Conservation (phyloP, 1,140 invertebrate genomes). For the Drosophila bipectinata region DNA sequence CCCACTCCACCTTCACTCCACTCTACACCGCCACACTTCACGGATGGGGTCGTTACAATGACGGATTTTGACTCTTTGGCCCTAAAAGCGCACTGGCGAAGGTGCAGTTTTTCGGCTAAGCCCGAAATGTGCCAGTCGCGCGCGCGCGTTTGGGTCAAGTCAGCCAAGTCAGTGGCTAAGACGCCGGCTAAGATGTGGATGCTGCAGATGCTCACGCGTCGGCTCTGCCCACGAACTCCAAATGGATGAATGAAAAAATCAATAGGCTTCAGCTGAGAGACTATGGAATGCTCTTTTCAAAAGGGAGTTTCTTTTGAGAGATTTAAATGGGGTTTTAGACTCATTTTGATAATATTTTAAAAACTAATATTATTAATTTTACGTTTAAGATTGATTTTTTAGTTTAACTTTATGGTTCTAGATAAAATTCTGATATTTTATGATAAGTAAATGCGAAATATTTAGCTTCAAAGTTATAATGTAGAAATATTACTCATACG, state of each 20-base stretch:
- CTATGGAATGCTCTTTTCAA: slow-evolving; percentile 10
- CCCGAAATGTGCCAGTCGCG: slow-evolving; percentile 61
- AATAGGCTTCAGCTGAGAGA: neutral
- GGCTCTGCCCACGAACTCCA: slow-evolving; percentile 58
- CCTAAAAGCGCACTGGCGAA: slow-evolving; percentile 65
- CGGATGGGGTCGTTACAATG: slow-evolving; percentile 65
- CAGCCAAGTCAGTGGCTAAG: slow-evolving; percentile 23
- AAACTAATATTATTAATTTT: too few relatives aligned
- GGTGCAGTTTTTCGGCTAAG: slow-evolving; percentile 66
- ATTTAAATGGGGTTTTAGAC: too few relatives aligned
- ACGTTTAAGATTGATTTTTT: too few relatives aligned
- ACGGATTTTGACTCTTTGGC: slow-evolving; percentile 78
- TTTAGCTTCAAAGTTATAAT: too few relatives aligned
- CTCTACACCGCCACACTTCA: slow-evolving; percentile 25
- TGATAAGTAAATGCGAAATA: too few relatives aligned
- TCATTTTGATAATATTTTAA: too few relatives aligned
- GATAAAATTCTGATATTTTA: too few relatives aligned
- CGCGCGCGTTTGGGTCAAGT: slow-evolving; percentile 50
- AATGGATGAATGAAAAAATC: slow-evolving; percentile 49
- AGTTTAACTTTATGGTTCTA: too few relatives aligned
- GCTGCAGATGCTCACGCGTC: slow-evolving; percentile 61
- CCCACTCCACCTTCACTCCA: slow-evolving; percentile 7
- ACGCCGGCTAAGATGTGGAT: slow-evolving; percentile 38
- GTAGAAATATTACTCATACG: too few relatives aligned
- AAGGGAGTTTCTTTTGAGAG: neutral